Base-by-base conservation (phyloP, 2,113 vertebrate species). In the Otocyon megalotis region DNA sequence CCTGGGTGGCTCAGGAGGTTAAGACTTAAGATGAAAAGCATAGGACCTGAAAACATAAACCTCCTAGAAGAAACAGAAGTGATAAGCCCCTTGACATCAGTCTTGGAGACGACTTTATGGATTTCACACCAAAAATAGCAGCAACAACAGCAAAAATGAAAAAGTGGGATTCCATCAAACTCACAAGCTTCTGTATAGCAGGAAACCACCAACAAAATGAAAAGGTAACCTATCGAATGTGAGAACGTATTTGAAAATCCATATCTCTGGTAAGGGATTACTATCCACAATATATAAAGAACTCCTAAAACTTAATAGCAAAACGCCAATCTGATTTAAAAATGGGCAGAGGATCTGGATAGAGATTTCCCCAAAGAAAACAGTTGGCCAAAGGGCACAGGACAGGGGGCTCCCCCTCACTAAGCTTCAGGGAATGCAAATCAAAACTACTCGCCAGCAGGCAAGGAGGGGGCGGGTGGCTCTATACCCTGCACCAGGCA, bases 381-480 rank as follows among this genome's bases (percentile, higher is more conserved):
- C 37, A 3, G 24, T 37, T 12, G 69, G 69, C 69, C 4, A 20
- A 19, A n/a, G 11, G 67, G n/a, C 4, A 12, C 69, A 0, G 1
- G 30, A 30, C 43, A 32, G 26, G 35, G 35, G 19, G 10, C 71
- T 72, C 71, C 5, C 13, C 12, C 22, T 22, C 71, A 12, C 22
- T 5, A 37, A 14, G 20, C 71, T 43, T 26, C 35, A 24, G 71
- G 35, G 71, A 43, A 14, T 6, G 71, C 35, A 12, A 13, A 12
- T 74, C 5, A 11, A 24, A 8, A 26, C 20, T 3, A 14, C 30
- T n/a, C 30, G 65, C 15, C 7, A 0, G 32, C 65, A 3, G 1
- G 16, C 65, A 4, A 16, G 69, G 98, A 98, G 86, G 54, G 76
- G 11, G 32, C 63, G 48, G 48, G 8, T 19, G 62, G 35, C 30